A percentile compares a stretch with the other conserved stretches of the same genome.
Conservation (phyloP, 2,797 vertebrate genomes). For the Chaetophractus vellerosus region DNA sequence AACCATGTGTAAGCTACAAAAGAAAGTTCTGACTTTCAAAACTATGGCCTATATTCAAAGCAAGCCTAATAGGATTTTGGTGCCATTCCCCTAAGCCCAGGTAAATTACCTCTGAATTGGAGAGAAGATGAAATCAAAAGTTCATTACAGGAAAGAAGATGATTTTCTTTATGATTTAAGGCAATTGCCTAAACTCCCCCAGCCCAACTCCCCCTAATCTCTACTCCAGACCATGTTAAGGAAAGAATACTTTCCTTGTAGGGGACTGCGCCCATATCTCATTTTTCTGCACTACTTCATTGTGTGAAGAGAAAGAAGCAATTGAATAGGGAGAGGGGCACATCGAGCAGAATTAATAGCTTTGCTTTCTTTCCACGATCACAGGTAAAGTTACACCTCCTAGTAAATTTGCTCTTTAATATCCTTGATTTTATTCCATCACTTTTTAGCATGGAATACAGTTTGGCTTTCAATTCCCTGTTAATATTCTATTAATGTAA, state of each 20-base stretch:
- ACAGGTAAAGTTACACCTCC: background rate
- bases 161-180: background rate
- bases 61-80: accelerated
- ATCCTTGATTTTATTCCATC: background rate
- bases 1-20: accelerated
- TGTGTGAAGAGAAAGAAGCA: background rate
- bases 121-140: background rate
- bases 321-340: background rate
- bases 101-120: background rate
- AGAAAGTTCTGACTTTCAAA: background rate
- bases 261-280: background rate
- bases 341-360: background rate
- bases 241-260: background rate
- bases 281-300: background rate
- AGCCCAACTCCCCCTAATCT: background rate
- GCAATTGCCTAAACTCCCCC: accelerated
- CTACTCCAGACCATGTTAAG: background rate
- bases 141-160: background rate
- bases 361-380: background rate
- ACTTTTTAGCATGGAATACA: background rate
- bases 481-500: background rate
- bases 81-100: background rate
- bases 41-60: background rate
- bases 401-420: background rate
- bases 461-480: background rate